A percentile compares a stretch with the other conserved stretches of the same genome.
Evolutionary conservation across 2,113 vertebrate genomes (phyloP).

Genomic region (Coptodon rendalli): DNA sequence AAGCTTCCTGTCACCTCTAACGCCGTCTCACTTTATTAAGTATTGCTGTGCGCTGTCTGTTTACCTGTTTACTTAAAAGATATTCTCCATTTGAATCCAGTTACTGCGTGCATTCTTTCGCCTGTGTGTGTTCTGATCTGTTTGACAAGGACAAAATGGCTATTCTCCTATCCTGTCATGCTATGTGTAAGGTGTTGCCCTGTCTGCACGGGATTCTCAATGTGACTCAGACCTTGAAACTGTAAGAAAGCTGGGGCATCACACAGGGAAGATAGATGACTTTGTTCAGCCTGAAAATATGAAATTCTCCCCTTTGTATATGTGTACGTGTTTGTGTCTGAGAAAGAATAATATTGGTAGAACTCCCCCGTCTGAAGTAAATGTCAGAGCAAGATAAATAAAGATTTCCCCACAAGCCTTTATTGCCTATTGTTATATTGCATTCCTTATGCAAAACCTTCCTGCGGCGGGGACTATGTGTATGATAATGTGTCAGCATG

Average conservation of each 20-base stretch:
- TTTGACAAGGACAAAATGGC: conserved; percentile 48
- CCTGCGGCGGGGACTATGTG: conserved; percentile 8
- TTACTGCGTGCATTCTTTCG: neutral
- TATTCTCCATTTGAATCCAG: neutral
- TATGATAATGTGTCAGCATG: conserved; percentile 38
- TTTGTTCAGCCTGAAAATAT: conserved; percentile 36
- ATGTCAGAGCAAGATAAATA: conserved; percentile 57
- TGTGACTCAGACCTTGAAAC: conserved; percentile 53
- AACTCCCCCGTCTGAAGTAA: conserved; percentile 44
- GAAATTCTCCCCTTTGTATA: conserved; percentile 30
- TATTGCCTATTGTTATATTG: conserved; percentile 53
- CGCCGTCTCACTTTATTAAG: neutral
- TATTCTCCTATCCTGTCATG: neutral
- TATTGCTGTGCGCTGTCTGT: neutral
- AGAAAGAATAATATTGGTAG: conserved; percentile 29
- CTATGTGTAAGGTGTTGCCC: conserved; percentile 14
- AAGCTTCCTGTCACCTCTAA: conserved; percentile 5
- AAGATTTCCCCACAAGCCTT: conserved; percentile 23
- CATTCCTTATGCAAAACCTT: conserved; percentile 37
- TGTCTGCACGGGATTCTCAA: conserved; percentile 31
- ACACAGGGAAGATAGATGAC: conserved; percentile 46
- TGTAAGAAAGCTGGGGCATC: conserved; percentile 20
- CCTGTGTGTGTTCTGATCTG: neutral
- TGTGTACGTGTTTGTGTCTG: conserved; percentile 12
- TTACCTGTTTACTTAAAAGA: neutral